These are phyloP conservation scores for Desmodus rotundus DNA, from an alignment of 2,113 vertebrate species.

Conservation along the genomic window DNA sequence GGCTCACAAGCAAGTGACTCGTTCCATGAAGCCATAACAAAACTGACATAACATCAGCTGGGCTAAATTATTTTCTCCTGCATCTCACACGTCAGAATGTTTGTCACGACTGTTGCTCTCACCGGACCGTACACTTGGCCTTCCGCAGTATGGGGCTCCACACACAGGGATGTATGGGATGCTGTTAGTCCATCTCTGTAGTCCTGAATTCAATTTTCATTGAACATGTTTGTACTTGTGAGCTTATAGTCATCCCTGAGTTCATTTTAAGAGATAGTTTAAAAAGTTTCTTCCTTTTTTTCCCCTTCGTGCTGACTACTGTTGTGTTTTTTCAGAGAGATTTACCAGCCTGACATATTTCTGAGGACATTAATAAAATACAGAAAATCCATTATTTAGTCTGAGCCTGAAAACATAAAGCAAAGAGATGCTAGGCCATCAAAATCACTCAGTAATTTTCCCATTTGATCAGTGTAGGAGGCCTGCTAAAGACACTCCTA, in stretches of 20 bases:
- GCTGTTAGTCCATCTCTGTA: background rate
- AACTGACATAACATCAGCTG: slow-evolving; percentile 53
- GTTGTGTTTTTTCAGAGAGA: background rate
- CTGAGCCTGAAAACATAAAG: background rate
- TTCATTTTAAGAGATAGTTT: slow-evolving; percentile 4
- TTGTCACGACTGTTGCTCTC: slow-evolving; percentile 50
- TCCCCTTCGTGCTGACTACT: background rate
- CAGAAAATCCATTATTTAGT: slow-evolving; percentile 13
- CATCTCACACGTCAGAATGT: slow-evolving; percentile 24
- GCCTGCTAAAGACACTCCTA: background rate
- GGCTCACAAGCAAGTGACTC: background rate
- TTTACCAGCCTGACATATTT: slow-evolving; percentile 29
- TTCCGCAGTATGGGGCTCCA: background rate
- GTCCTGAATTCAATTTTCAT: background rate
- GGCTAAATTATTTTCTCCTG: background rate
- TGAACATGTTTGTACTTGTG: background rate
- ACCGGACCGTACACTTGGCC: background rate
- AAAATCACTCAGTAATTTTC: background rate
- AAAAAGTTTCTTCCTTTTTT: rapidly evolving
- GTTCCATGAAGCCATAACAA: slow-evolving; percentile 52
- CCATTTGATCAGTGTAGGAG: background rate
- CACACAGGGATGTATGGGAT: background rate
- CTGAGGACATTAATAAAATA: background rate
- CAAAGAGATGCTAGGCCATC: background rate
- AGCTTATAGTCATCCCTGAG: background rate